These are phyloP conservation scores for Carettochelys insculpta DNA, from an alignment of 2,113 vertebrate species.

Conservation along the genomic window DNA sequence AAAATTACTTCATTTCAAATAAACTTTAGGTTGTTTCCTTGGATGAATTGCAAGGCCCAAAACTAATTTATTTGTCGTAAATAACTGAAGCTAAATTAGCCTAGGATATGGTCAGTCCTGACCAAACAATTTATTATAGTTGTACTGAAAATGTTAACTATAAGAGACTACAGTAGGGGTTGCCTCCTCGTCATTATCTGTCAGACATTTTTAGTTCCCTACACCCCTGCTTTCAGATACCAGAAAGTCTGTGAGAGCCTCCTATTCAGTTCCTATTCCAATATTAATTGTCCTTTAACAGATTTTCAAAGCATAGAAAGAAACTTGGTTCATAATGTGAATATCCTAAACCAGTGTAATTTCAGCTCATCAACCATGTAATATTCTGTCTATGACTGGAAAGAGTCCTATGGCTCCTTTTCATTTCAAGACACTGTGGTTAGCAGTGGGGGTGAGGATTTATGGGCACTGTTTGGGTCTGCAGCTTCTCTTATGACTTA, in stretches of 20 bases:
- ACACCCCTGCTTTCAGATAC: neutral
- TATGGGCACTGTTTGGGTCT: too few relatives aligned
- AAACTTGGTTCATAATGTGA: neutral
- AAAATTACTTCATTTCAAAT: neutral
- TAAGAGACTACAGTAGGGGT: neutral
- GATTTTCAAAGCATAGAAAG: neutral
- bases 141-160: neutral
- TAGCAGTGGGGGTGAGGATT: too few relatives aligned
- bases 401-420: too few relatives aligned
- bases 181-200: neutral
- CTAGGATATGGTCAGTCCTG: neutral
- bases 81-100: neutral
- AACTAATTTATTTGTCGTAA: fast-evolving
- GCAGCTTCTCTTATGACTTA: too few relatives aligned
- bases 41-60: neutral
- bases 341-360: neutral
- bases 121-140: neutral
- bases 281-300: neutral
- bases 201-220: neutral
- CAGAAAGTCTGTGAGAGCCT: neutral
- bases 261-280: neutral
- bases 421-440: too few relatives aligned
- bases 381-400: fast-evolving
- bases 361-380: fast-evolving
- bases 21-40: neutral